phyloP scores from a whole-genome alignment of 2,888 invertebrate genomes.

The Cecidostiba fungosa region DNA sequence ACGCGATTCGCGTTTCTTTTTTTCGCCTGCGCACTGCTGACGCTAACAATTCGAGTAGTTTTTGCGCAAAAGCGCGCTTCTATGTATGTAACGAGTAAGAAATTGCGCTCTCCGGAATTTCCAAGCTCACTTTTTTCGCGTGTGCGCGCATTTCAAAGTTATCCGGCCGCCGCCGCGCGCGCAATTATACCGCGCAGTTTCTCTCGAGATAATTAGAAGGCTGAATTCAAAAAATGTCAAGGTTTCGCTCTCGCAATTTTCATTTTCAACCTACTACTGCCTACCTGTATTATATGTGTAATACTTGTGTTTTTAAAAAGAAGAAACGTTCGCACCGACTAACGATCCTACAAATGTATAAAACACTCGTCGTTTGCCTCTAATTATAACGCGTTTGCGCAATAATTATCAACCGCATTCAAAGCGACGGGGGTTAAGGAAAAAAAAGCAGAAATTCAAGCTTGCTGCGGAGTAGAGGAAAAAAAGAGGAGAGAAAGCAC shows the following conservation, averaged over 20 bases:
- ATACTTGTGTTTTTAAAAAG: too few relatives aligned
- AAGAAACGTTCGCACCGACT: background rate
- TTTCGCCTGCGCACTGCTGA: background rate
- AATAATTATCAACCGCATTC: background rate
- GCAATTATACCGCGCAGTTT: conserved; percentile 8
- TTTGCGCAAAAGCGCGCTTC: background rate
- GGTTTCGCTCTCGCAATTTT: background rate
- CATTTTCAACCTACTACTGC: background rate
- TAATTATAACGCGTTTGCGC: background rate
- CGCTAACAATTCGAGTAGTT: background rate
- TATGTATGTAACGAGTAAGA: background rate
- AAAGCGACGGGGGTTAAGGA: background rate
- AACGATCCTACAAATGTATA: background rate
- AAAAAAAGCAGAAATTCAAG: background rate
- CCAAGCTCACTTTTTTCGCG: background rate
- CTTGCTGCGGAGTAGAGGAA: background rate
- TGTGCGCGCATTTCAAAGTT: background rate
- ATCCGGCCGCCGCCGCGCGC: too few relatives aligned
- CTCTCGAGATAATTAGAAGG: background rate
- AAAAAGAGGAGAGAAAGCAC: background rate
- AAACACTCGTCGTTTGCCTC: background rate
- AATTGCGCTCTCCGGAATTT: background rate
- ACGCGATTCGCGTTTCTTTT: background rate
- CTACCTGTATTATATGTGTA: background rate
- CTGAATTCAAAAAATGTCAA: conserved; percentile 1